phyloP scores from a whole-genome alignment of 2,113 vertebrate genomes.

The Potamarius usumacintae region DNA sequence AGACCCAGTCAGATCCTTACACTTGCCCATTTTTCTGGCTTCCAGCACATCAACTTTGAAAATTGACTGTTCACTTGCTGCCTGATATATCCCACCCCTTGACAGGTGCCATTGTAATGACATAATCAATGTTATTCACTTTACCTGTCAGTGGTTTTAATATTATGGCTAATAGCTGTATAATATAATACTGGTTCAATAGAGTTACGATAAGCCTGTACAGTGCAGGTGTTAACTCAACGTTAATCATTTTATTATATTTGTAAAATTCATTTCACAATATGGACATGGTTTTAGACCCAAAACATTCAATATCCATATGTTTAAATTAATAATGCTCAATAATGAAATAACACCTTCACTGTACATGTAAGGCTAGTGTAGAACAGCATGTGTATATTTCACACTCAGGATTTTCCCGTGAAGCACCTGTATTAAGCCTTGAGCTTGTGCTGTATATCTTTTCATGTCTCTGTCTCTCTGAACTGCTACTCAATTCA shows the following conservation, averaged over 20 bases:
- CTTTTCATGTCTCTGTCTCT: background rate
- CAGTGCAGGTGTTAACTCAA: background rate
- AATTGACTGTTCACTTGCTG: no score
- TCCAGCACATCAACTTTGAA: no score
- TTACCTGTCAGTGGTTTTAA: no score
- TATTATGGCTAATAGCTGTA: no score
- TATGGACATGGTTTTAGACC: background rate
- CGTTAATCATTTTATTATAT: background rate
- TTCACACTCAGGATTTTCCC: background rate
- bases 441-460: background rate
- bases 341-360: background rate
- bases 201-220: background rate
- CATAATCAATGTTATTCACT: no score
- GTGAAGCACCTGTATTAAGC: constrained; percentile 14
- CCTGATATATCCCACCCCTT: no score
- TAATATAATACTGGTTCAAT: background rate
- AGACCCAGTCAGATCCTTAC: no score
- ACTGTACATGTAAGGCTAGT: constrained; percentile 3
- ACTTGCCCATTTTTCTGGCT: no score
- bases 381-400: constrained; percentile 12
- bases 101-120: no score
- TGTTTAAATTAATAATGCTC: background rate
- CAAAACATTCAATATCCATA: no score
- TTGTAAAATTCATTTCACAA: background rate
- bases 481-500: background rate